These are phyloP conservation scores for Lasioglossum leucozonium DNA, from an alignment of 2,888 invertebrate species.

Conservation along the genomic window DNA sequence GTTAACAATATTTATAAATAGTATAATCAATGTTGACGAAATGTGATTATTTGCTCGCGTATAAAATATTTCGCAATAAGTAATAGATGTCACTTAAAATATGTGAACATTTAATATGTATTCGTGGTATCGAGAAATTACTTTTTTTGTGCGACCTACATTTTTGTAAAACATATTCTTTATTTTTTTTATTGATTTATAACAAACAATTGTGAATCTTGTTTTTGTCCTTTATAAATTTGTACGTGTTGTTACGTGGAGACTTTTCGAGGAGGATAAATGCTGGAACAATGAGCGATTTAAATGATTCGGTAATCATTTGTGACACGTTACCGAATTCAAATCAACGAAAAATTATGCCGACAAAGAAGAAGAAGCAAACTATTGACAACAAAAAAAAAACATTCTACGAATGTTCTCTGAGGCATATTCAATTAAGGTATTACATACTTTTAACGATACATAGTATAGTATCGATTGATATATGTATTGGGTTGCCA, in stretches of 20 bases:
- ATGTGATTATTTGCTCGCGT: neutral
- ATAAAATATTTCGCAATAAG: neutral
- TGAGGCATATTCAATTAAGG: slow-evolving; percentile 55
- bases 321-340: slow-evolving; percentile 16
- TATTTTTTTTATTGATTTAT: neutral
- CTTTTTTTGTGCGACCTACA: neutral
- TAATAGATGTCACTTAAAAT: neutral
- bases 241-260: neutral
- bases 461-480: neutral
- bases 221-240: neutral
- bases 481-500: neutral
- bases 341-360: neutral
- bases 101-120: neutral
- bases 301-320: slow-evolving; percentile 42
- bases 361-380: neutral
- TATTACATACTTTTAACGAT: slow-evolving; percentile 29
- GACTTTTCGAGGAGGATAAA: neutral
- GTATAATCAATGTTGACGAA: neutral
- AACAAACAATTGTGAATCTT: neutral
- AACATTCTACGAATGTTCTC: slow-evolving; percentile 44
- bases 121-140: neutral
- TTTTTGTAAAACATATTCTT: neutral
- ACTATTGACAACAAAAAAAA: neutral
- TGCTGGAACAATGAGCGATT: slow-evolving; percentile 31
- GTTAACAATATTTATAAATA: neutral